These are phyloP conservation scores for Paradisaea rubra DNA, from an alignment of 2,113 vertebrate species.

Conservation along the genomic window DNA sequence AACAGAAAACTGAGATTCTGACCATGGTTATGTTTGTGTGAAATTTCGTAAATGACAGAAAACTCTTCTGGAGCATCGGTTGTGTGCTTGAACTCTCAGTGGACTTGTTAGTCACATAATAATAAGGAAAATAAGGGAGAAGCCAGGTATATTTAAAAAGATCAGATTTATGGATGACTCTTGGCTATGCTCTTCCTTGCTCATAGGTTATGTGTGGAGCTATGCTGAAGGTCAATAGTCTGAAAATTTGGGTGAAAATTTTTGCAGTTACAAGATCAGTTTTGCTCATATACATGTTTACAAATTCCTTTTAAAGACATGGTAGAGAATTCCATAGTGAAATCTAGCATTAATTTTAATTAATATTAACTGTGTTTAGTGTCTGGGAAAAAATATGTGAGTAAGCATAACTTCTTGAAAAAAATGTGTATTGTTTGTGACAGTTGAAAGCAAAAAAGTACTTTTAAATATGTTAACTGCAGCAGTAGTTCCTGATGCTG, in stretches of 20 bases:
- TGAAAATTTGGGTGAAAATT: not conserved
- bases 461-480: not conserved
- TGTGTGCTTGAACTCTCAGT: not conserved
- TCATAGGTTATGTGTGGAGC: not conserved
- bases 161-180: not conserved
- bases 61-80: not conserved
- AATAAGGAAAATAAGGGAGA: not conserved
- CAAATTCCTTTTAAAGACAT: not conserved
- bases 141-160: not conserved
- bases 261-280: not conserved
- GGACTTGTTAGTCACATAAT: not conserved
- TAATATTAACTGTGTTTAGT: not conserved
- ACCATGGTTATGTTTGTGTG: not conserved
- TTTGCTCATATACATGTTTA: not conserved
- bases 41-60: not conserved
- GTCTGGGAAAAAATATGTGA: not conserved
- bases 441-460: not conserved
- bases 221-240: not conserved
- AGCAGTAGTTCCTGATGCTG: not conserved
- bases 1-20: not conserved
- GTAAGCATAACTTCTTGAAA: not conserved
- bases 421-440: not conserved
- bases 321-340: not conserved
- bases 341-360: not conserved
- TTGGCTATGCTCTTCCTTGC: not conserved